Evolutionary conservation across 2,797 vertebrate genomes (phyloP).

Genomic region (Lycodopsis pacificus): DNA sequence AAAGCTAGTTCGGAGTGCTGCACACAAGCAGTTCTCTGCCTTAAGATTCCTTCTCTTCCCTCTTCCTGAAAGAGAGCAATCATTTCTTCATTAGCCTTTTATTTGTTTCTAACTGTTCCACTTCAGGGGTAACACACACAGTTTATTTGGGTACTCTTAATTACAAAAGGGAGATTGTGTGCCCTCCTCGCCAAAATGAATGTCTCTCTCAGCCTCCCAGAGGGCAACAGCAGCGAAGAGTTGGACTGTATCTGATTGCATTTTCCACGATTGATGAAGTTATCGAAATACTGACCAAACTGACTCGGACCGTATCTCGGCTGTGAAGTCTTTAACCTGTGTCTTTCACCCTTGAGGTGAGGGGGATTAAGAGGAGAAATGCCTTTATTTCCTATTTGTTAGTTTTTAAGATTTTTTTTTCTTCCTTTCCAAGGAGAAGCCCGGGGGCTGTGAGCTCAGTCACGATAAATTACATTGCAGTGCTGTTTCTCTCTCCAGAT

Average conservation of each 20-base stretch:
- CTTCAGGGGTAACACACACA: constrained; percentile 84
- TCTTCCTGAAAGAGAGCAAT: constrained; percentile 81
- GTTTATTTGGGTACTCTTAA: constrained; percentile 90
- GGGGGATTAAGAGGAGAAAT: constrained; percentile 73
- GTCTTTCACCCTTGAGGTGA: constrained; percentile 74
- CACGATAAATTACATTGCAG: constrained; percentile 77
- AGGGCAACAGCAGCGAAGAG: constrained; percentile 79
- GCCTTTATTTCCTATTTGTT: constrained; percentile 82
- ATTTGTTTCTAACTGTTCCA: constrained; percentile 86
- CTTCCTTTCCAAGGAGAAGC: constrained; percentile 52
- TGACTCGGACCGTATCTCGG: constrained; percentile 75
- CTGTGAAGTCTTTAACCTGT: constrained; percentile 82
- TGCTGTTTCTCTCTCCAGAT: constrained; percentile 79
- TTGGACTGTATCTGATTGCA: constrained; percentile 84
- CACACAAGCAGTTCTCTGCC: constrained; percentile 47
- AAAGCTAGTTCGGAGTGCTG: constrained; percentile 35
- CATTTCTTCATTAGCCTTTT: constrained; percentile 89
- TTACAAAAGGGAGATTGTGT: constrained; percentile 85
- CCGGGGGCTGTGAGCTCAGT: constrained; percentile 65
- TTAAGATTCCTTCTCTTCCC: constrained; percentile 62
- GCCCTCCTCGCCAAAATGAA: constrained; percentile 78
- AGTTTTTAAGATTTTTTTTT: constrained; percentile 54
- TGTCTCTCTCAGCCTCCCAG: constrained; percentile 78
- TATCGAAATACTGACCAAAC: constrained; percentile 81
- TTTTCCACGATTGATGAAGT: constrained; percentile 84